Percentiles rank a stretch among this genome's conserved stretches.
Conservation (phyloP, 2,113 vertebrate genomes). For the Phyllostomus hastatus region DNA sequence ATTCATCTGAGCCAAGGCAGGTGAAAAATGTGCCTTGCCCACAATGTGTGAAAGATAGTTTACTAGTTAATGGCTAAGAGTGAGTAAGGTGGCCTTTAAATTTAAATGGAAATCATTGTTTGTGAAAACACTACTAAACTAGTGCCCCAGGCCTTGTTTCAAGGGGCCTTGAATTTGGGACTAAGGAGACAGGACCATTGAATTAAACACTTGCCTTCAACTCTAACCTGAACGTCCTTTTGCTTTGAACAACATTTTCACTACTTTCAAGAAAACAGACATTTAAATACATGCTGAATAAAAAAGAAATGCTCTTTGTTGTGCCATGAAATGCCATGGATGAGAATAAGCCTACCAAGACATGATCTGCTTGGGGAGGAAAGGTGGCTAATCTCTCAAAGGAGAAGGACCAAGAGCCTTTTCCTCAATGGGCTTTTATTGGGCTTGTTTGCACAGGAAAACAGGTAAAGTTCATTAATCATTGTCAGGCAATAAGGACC, state of each 20-base stretch:
- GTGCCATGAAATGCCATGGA: no score
- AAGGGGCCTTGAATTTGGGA: neutral
- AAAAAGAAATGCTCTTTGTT: neutral
- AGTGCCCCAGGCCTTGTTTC: no score
- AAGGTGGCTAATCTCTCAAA: no score
- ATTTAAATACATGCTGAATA: neutral
- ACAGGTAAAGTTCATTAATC: no score
- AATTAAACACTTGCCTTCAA: neutral
- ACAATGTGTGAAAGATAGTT: neutral
- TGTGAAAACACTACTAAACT: neutral
- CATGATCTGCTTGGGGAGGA: no score
- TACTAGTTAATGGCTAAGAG: neutral
- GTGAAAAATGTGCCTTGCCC: accelerated
- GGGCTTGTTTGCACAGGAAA: no score
- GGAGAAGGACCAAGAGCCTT: no score
- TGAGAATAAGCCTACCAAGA: no score
- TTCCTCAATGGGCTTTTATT: no score
- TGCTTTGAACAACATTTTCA: neutral
- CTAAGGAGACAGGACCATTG: neutral
- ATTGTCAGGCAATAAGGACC: no score
- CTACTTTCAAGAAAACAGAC: neutral
- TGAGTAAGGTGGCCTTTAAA: neutral
- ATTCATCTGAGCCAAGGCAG: no score
- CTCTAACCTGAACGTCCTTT: neutral
- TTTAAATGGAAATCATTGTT: neutral